Conservation (phyloP, 2,888 invertebrate genomes). For the Galeopsomyia nigrocyanea region DNA sequence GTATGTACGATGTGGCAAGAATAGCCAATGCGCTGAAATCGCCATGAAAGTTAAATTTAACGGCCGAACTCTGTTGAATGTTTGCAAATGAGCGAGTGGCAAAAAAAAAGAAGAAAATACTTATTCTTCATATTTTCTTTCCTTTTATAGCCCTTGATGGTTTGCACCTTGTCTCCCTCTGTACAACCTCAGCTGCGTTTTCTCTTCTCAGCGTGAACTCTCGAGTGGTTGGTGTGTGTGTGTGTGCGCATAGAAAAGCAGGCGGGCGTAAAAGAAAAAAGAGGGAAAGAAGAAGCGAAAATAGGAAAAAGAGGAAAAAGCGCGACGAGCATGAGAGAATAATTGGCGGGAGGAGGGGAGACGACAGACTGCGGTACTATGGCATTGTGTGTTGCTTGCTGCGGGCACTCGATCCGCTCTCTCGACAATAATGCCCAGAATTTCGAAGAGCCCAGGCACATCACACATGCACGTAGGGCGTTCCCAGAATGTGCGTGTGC, state of each 20-base stretch:
- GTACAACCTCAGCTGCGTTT: not conserved
- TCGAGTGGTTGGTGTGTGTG: not conserved
- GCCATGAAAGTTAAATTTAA: too few relatives aligned
- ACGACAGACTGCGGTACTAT: not conserved
- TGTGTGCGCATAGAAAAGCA: conserved; percentile 6
- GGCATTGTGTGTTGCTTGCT: conserved; percentile 26
- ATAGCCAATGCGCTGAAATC: too few relatives aligned
- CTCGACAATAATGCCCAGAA: conserved; percentile 36
- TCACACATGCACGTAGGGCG: conserved; percentile 25
- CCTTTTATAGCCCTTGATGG: too few relatives aligned
- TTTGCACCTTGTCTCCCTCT: too few relatives aligned
- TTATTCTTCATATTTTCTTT: too few relatives aligned
- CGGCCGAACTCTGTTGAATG: too few relatives aligned
- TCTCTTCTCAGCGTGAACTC: not conserved
- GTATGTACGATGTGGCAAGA: too few relatives aligned
- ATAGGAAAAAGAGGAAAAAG: conserved; percentile 43
- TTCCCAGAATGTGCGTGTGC: conserved; percentile 28
- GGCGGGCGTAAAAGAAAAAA: not conserved
- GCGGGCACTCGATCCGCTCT: conserved; percentile 44
- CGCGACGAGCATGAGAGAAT: conserved; percentile 58
- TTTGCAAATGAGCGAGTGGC: too few relatives aligned
- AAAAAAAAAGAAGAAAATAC: too few relatives aligned
- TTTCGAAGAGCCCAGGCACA: conserved; percentile 4
- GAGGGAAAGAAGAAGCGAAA: conserved; percentile 45
- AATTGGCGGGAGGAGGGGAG: conserved; percentile 55